Percentiles rank a stretch among this genome's conserved stretches.
phyloP scores from a whole-genome alignment of 2,888 invertebrate species.

The Melinopterus prodromus region DNA sequence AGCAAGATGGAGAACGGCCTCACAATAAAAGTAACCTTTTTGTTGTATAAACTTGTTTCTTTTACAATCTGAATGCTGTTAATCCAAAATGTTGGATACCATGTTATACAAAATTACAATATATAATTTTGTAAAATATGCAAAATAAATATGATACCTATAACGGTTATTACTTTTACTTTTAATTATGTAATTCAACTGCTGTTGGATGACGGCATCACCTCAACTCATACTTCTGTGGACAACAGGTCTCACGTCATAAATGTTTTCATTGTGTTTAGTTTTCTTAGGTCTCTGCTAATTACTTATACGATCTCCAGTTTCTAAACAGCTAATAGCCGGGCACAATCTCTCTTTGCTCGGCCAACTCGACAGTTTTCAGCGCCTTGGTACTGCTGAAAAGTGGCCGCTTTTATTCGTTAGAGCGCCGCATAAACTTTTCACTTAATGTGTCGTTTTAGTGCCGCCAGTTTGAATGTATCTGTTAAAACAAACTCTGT shows the following conservation, averaged over 20 bases:
- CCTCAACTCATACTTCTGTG: background rate
- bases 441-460: slow-evolving; percentile 4
- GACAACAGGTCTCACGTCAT: background rate
- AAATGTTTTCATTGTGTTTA: background rate
- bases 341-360: background rate
- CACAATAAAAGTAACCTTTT: too few relatives aligned
- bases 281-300: background rate
- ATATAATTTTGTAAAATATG: too few relatives aligned
- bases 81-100: too few relatives aligned
- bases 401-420: slow-evolving; percentile 4
- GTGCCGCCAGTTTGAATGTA: slow-evolving; percentile 4
- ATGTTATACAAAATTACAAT: too few relatives aligned
- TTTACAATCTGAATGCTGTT: too few relatives aligned
- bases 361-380: background rate
- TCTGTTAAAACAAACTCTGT: slow-evolving; percentile 4
- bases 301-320: background rate
- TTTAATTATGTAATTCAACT: background rate
- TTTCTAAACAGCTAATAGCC: background rate
- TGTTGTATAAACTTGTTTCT: too few relatives aligned
- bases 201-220: too few relatives aligned
- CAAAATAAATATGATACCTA: too few relatives aligned
- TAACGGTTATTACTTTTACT: too few relatives aligned
- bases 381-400: background rate
- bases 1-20: too few relatives aligned
- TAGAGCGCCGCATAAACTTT: background rate